Percentiles rank a stretch among this genome's conserved stretches.
phyloP scores from a whole-genome alignment of 2,113 vertebrate species.

The Melanerpes aurifrons region DNA sequence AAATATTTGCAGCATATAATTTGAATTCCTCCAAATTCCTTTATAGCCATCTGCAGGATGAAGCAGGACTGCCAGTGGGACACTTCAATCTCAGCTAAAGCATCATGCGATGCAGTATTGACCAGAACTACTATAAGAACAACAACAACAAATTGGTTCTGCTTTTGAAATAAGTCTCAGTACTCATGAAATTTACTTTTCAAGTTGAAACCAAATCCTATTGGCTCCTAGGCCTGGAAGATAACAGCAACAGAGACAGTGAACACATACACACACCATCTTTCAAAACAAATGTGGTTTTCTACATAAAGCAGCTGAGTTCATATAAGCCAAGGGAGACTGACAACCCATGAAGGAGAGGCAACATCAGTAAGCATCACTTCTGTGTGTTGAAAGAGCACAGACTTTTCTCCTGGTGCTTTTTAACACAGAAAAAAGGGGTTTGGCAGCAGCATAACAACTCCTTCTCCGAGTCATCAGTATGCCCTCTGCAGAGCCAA shows the following conservation, averaged over 20 bases:
- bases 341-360: background rate
- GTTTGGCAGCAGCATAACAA: background rate
- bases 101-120: background rate
- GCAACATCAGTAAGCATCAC: background rate
- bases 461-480: background rate
- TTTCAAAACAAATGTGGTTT: background rate
- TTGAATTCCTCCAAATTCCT: background rate
- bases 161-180: background rate
- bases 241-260: background rate
- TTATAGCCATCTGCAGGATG: background rate
- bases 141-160: background rate
- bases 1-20: background rate
- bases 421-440: background rate
- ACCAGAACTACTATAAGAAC: background rate
- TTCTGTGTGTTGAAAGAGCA: background rate
- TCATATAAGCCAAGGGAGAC: background rate
- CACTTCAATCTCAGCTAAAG: background rate
- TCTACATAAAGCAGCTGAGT: background rate
- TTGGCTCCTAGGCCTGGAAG: background rate
- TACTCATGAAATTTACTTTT: background rate
- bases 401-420: background rate
- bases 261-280: rapidly evolving
- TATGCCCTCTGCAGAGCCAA: background rate
- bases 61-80: background rate
- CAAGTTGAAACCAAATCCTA: background rate